phyloP scores from a whole-genome alignment of 2,888 invertebrate species.

The Ceramica pisi region DNA sequence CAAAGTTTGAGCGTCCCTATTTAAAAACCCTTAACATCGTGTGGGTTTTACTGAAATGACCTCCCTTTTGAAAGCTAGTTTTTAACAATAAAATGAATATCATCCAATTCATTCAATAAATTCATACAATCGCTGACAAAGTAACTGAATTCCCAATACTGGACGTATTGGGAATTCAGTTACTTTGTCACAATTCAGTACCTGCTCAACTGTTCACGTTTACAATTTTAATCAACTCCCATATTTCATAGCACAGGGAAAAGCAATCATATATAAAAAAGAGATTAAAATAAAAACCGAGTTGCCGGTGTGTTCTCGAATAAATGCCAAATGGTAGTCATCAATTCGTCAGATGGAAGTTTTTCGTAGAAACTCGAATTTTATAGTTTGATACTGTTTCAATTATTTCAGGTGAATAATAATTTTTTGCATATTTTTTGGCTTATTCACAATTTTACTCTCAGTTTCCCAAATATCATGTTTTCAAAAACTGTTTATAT shows the following conservation, averaged over 20 bases:
- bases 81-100: background rate
- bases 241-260: slow-evolving; percentile 35
- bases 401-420: no score
- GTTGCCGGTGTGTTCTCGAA: background rate
- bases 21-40: background rate
- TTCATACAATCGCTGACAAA: background rate
- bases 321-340: slow-evolving; percentile 18
- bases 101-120: background rate
- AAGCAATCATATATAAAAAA: slow-evolving; percentile 32
- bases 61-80: background rate
- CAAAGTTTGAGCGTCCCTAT: no score
- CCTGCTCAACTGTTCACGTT: slow-evolving; percentile 10
- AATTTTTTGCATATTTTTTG: background rate
- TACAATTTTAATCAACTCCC: slow-evolving; percentile 38
- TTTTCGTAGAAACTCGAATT: background rate
- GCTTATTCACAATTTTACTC: no score
- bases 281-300: slow-evolving; percentile 8
- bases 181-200: slow-evolving; percentile 24
- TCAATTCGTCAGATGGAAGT: background rate
- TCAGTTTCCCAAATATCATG: background rate
- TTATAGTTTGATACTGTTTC: background rate
- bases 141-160: no score
- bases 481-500: no score
- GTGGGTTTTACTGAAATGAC: no score
- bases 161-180: slow-evolving; percentile 1